A percentile compares a stretch with the other conserved stretches of the same genome.
Conservation (phyloP, 2,113 vertebrate genomes). For the Acanthisitta chloris region DNA sequence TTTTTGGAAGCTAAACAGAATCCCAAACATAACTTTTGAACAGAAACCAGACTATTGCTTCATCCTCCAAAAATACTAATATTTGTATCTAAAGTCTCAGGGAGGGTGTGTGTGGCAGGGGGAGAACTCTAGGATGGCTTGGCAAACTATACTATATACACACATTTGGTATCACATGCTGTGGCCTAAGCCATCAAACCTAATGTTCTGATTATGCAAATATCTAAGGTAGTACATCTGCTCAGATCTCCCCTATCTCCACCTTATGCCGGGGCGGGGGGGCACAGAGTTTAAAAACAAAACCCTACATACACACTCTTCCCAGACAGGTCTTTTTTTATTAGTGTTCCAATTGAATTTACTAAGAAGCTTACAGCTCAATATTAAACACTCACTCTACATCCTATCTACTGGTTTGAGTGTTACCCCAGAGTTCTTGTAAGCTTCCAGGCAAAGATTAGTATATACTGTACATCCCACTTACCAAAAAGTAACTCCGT, state of each 20-base stretch:
- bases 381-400: not conserved
- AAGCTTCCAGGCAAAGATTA: constrained; percentile 61
- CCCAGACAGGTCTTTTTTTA: not conserved
- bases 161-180: not conserved
- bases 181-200: not conserved
- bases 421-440: constrained; percentile 24
- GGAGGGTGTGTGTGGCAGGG: accelerated
- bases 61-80: not conserved
- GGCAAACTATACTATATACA: not conserved
- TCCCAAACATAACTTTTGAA: not conserved
- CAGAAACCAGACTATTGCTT: not conserved
- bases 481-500: constrained; percentile 64
- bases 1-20: not conserved
- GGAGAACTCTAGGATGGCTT: not conserved
- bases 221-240: not conserved
- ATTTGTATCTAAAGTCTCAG: not conserved
- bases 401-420: not conserved
- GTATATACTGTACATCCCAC: constrained; percentile 62
- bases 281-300: not conserved
- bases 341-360: not conserved
- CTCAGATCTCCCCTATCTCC: not conserved
- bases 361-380: not conserved
- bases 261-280: not conserved
- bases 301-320: not conserved
- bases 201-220: not conserved